phyloP scores from a whole-genome alignment of 2,888 invertebrate genomes.

The Drosophila mettleri region DNA sequence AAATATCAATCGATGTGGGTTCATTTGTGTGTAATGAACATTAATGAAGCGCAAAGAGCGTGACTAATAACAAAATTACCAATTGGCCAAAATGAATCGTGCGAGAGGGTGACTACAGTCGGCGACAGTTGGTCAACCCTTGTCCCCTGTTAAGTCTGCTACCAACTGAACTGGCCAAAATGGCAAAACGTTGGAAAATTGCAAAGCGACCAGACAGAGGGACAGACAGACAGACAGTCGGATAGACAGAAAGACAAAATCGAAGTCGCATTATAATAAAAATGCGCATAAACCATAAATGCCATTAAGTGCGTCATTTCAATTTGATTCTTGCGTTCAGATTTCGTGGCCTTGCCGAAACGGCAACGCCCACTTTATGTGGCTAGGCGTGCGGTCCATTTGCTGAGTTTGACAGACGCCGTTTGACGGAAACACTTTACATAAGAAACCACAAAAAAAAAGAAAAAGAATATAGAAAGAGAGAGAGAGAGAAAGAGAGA shows the following conservation, averaged over 20 bases:
- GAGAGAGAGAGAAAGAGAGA: too few relatives aligned
- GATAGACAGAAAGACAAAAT: constrained; percentile 14
- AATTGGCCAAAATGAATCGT: constrained; percentile 72
- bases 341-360: constrained; percentile 54
- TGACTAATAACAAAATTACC: constrained; percentile 80
- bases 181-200: constrained; percentile 34
- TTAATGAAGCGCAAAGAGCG: constrained; percentile 81
- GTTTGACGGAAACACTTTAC: constrained; percentile 50
- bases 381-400: constrained; percentile 24
- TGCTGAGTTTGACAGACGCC: constrained; percentile 42
- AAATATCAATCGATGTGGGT: constrained; percentile 80
- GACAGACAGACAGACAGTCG: constrained; percentile 5
- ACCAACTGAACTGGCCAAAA: constrained; percentile 46
- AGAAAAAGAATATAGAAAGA: background rate
- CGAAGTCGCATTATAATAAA: constrained; percentile 67
- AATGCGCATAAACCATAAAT: constrained; percentile 77
- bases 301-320: constrained; percentile 78
- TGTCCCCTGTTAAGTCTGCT: background rate
- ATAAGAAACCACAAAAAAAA: constrained; percentile 32
- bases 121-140: constrained; percentile 62
- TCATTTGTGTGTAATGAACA: constrained; percentile 81
- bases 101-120: constrained; percentile 16
- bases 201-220: constrained; percentile 12
- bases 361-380: constrained; percentile 47
- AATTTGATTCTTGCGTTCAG: constrained; percentile 71